Conservation (phyloP, 2,113 vertebrate genomes). For the Pelobates fuscus region DNA sequence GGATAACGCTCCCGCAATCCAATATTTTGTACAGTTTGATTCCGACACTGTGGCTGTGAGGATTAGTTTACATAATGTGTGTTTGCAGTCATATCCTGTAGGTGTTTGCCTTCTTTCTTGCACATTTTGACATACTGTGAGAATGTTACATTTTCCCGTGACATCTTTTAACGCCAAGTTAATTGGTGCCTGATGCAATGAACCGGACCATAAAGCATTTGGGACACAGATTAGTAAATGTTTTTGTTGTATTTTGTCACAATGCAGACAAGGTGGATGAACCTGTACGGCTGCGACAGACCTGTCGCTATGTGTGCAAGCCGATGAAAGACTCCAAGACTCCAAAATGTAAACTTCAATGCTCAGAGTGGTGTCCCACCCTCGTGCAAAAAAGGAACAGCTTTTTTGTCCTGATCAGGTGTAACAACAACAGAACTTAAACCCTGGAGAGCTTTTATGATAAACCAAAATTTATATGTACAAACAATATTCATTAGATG, state of each 20-base stretch:
- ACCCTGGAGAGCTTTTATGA: no score
- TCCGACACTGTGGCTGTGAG: constrained; percentile 5
- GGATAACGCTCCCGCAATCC: constrained; percentile 7
- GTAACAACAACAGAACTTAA: no score
- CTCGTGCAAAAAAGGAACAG: no score
- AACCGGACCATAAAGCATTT: constrained; percentile 40
- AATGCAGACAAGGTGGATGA: constrained; percentile 18
- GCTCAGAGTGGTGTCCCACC: no score
- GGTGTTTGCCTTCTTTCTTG: constrained; percentile 8
- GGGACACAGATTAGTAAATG: constrained; percentile 22
- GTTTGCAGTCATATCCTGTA: neutral
- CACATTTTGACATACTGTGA: constrained; percentile 30
- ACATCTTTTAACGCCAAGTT: constrained; percentile 47
- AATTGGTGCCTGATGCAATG: constrained; percentile 40
- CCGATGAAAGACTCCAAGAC: constrained; percentile 10
- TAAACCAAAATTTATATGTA: no score
- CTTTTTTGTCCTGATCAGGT: no score
- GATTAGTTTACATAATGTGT: constrained; percentile 12
- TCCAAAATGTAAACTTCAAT: no score
- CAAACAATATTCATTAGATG: no score
- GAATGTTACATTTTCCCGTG: constrained; percentile 46
- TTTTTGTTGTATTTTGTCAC: constrained; percentile 21
- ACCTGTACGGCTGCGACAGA: constrained; percentile 35
- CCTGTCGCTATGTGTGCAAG: neutral
- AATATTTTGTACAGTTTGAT: neutral